Evolutionary conservation across 2,113 vertebrate genomes (phyloP), one percentile per base, ranked within the genome.

Genomic region (Lophura nycthemera): DNA sequence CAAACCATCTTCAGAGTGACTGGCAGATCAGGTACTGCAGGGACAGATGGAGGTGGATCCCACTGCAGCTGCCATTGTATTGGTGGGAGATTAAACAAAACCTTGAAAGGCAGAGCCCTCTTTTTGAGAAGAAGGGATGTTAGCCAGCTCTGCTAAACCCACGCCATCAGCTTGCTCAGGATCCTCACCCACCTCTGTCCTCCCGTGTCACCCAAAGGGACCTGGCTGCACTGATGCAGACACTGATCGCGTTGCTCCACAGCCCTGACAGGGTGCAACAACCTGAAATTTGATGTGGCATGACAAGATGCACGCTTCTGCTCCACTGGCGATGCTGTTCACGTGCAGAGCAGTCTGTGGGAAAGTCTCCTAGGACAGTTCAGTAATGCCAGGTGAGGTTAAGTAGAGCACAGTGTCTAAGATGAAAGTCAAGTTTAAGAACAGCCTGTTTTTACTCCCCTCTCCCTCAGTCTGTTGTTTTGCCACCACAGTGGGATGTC

Each of bases 131-230:
- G 42, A 38, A 30, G 14, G 25, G 27, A 2, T 13, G 32, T 40
- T 17, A 1, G 45, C 4, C 42, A 24, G 65, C 72, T 64, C 78
- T 32, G 17, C 11, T 52, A 64, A 66, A 34, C 50, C 6, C 8
- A 30, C 22, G 65, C 29, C 1, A 0, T 40, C 0, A 2, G n/a
- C 47, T 43, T 3, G 3, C 67, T 21, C 25, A 3, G 72, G 82
- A 24, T 48, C 61, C 47, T 83, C 18, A 1, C 42, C 75, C 42
- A 17, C 34, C 3, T n/a, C 71, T 80, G 64, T 74, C 52, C 61
- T 65, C 1, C 1, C 0, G 0, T 60, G 77, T 90, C 83, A 64
- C 65, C 47, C 0, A 0, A 11, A 52, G 90, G 73, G 64, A 0
- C 0, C 50, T 24, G 48, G 63, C 78, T 38, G 59, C 3, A 0